phyloP scores from a whole-genome alignment of 30 jellyfish, hydroid and myxozoan genomes.

The Hydractinia echinata region DNA sequence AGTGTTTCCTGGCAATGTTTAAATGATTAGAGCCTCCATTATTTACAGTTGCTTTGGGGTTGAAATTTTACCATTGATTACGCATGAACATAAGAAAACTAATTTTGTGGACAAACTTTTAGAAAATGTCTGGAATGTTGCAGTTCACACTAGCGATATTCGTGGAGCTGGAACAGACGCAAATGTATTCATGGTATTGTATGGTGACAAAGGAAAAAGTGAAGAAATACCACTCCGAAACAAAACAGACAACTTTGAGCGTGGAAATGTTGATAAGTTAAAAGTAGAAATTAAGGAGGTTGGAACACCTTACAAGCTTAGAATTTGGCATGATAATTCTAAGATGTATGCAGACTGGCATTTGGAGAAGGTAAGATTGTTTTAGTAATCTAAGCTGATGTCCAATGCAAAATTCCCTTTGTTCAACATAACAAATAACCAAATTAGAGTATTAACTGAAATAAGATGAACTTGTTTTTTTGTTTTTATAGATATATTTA shows the following conservation, averaged over 20 bases:
- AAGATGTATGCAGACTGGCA: slow-evolving; percentile 95
- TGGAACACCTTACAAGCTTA: slow-evolving; percentile 82
- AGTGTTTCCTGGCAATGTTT: no score
- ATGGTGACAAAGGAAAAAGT: slow-evolving; percentile 88
- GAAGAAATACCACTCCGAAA: slow-evolving; percentile 54
- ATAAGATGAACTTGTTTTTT: background rate
- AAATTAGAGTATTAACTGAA: background rate
- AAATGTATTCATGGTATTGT: slow-evolving; percentile 64
- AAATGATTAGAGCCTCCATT: no score
- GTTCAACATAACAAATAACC: background rate
- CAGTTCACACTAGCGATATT: slow-evolving; percentile 76
- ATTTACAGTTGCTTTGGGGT: no score
- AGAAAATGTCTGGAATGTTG: slow-evolving; percentile 91
- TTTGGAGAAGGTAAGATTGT: slow-evolving; percentile 75
- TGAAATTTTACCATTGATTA: no score
- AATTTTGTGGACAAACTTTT: background rate
- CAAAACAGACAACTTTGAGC: slow-evolving; percentile 86
- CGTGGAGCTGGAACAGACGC: slow-evolving; percentile 98
- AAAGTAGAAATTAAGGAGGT: slow-evolving; percentile 79
- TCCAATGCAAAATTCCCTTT: background rate
- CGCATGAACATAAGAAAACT: no score
- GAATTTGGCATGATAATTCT: slow-evolving; percentile 93
- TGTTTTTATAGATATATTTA: slow-evolving; percentile 51
- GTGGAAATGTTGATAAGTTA: slow-evolving; percentile 80
- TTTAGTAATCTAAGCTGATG: background rate